phyloP scores from a whole-genome alignment of 2,888 invertebrate species.

The Callyntrura sp. region DNA sequence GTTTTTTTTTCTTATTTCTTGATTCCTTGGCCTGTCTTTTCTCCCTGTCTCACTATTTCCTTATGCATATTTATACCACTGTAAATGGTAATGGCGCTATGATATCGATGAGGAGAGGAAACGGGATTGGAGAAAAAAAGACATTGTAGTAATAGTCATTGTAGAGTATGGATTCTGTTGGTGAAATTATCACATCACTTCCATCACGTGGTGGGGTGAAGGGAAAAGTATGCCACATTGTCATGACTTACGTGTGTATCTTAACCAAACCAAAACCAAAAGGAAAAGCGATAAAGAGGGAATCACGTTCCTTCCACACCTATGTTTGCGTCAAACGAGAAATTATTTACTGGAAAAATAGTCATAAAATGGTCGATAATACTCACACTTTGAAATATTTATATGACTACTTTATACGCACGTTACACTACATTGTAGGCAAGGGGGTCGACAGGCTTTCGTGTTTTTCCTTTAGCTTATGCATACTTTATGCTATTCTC shows the following conservation, averaged over 20 bases:
- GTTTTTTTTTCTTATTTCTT: constrained; percentile 9
- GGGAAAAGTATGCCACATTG: background rate
- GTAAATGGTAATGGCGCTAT: constrained; percentile 44
- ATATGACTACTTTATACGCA: background rate
- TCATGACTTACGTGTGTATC: no score
- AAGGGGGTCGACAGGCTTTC: no score
- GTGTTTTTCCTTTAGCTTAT: no score
- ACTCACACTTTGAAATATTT: no score
- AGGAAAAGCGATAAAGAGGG: background rate
- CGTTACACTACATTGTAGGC: background rate
- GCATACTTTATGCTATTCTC: no score
- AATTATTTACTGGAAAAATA: no score
- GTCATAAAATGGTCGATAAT: no score
- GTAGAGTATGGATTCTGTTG: background rate
- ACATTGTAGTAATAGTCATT: background rate
- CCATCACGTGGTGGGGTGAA: constrained; percentile 3
- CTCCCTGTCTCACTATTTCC: constrained; percentile 32
- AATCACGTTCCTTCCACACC: constrained; percentile 7
- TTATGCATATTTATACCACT: constrained; percentile 32
- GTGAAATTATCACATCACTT: constrained; percentile 8
- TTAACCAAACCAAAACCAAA: no score
- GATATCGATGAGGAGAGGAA: constrained; percentile 47
- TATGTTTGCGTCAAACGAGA: background rate
- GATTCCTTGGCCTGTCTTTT: background rate
- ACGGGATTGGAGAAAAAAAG: background rate